Conservation (phyloP, 2,797 vertebrate genomes). For the Pseudomugil gertrudae region DNA sequence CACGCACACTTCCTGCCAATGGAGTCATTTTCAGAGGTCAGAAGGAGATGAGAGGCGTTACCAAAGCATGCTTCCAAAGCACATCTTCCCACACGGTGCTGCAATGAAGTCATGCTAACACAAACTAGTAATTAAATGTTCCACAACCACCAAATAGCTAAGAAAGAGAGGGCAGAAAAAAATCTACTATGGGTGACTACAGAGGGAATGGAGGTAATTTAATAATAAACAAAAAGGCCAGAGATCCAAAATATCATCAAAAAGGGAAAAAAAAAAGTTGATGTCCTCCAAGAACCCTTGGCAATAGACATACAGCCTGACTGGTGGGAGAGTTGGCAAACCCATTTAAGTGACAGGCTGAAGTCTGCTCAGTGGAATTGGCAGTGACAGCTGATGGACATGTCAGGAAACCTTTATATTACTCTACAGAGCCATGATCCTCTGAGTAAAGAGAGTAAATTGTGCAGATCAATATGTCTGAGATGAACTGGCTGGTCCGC, state of each 20-base stretch:
- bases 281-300: constrained; percentile 57
- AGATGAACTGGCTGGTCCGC: constrained; percentile 72
- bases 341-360: constrained; percentile 71
- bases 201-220: constrained; percentile 13
- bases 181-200: constrained; percentile 5
- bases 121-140: constrained; percentile 33
- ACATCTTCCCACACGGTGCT: constrained; percentile 44
- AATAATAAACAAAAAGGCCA: constrained; percentile 28
- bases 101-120: constrained; percentile 10
- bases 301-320: constrained; percentile 62
- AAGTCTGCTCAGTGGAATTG: constrained; percentile 74
- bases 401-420: constrained; percentile 83
- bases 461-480: constrained; percentile 77
- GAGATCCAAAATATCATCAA: constrained; percentile 44
- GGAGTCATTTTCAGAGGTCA: constrained; percentile 67
- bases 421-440: constrained; percentile 79
- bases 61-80: constrained; percentile 33
- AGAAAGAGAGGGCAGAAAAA: constrained; percentile 24
- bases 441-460: constrained; percentile 78
- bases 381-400: constrained; percentile 80
- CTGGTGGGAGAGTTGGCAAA: constrained; percentile 58
- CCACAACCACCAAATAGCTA: constrained; percentile 29
- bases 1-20: constrained; percentile 61
- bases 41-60: constrained; percentile 27
- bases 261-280: constrained; percentile 19